Evolutionary conservation across 2,113 vertebrate genomes (phyloP), one percentile per base, ranked within the genome.

Genomic region (Azemiops feae): DNA sequence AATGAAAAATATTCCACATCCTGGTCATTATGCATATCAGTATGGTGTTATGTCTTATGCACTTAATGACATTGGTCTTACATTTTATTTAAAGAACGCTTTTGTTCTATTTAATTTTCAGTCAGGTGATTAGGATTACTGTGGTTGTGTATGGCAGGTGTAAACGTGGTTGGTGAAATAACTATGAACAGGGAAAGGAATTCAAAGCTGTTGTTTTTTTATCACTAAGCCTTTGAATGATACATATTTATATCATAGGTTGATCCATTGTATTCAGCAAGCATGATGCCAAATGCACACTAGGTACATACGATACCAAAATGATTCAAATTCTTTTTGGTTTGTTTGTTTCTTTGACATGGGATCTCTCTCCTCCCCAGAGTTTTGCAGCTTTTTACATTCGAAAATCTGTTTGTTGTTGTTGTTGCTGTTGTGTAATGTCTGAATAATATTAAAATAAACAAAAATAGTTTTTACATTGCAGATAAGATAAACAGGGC

Each of bases 41-140:
- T 97, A 95, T 97, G 96, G 93, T 94, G 60, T 96, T 96, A 95
- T 43, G 88, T 95, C 95, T 95, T 95, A 92, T 97, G 97, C 97
- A 97, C 97, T 98, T 98, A 96, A 95, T 91, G 94, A 93, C 93
- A 96, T 92, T 94, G 91, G 89, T 96, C 93, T 96, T 96, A 93
- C 87, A 92, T 97, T 97, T 96, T 97, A 97, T 97, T 97, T 97
- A 96, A 97, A 94, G 92, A 88, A 94, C 85, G 89, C 94, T 97
- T 94, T 85, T 92, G 91, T 94, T 92, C 93, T 98, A 97, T 97
- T 98, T 98, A 97, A 97, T 96, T 97, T 96, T 94, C 96, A 96
- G 94, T 95, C 94, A 93, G 93, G 87, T 94, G 89, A 89, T 91
- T 91, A 94, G 93, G 94, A 96, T 95, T 94, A 27, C 91, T 94